phyloP scores from a whole-genome alignment of 2,113 vertebrate genomes.

The Asarcornis scutulata region DNA sequence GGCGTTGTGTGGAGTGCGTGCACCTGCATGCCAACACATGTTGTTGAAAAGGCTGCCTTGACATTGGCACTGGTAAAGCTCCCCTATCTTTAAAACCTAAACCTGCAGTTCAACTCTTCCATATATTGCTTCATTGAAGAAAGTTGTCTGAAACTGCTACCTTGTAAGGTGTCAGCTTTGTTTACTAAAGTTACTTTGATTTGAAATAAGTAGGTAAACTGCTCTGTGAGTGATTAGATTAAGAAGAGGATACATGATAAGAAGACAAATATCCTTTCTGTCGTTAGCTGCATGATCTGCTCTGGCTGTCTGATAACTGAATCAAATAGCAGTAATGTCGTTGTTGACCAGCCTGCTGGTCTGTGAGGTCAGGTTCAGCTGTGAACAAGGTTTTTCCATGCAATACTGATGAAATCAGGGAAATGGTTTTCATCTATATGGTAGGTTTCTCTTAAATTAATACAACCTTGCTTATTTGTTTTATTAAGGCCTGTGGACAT shows the following conservation, averaged over 20 bases:
- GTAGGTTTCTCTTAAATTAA: not conserved
- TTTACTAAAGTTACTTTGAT: constrained; percentile 10
- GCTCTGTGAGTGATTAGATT: not conserved
- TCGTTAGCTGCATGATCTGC: not conserved
- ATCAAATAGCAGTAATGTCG: not conserved
- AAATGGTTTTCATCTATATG: not conserved
- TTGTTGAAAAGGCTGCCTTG: not conserved
- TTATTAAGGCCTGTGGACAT: not conserved
- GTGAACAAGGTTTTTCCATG: not conserved
- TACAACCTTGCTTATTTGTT: not conserved
- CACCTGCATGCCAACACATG: not conserved
- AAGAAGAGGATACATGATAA: not conserved
- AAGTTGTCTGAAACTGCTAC: not conserved
- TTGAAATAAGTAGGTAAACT: not conserved
- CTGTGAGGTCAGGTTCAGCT: not conserved
- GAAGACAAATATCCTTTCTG: not conserved
- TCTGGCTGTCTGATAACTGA: not conserved
- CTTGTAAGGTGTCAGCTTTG: not conserved
- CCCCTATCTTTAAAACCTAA: not conserved
- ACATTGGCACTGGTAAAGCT: not conserved
- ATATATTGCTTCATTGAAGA: not conserved
- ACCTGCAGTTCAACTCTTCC: not conserved
- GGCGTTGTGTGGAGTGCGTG: not conserved
- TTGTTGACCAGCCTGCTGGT: not conserved
- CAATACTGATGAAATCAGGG: not conserved